Evolutionary conservation across 2,113 vertebrate species (phyloP), one percentile per base, ranked within the genome.

Genomic region (Galemys pyrenaicus): DNA sequence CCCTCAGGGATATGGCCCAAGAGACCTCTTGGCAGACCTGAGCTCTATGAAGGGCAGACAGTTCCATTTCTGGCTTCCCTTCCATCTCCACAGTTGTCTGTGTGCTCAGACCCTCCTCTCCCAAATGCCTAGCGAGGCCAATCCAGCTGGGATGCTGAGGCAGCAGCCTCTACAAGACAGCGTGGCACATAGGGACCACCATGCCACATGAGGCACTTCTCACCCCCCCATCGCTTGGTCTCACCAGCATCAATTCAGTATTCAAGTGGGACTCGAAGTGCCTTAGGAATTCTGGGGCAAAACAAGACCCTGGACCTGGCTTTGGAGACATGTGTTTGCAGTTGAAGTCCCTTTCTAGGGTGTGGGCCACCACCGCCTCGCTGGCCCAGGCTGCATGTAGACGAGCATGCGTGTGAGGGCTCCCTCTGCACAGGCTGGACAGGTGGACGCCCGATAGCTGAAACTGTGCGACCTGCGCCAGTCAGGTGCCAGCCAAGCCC

Each of bases 311-410:
- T 37, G 44, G 79, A 56, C 1, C 4, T 28, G 67, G 62, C 93
- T 85, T 32, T 46, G 65, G 80, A 93, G 58, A 88, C 89, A 92
- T 39, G 67, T 73, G 93, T 89, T 94, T 83, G 85, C 67, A 74
- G 56, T 89, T 80, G 89, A 26, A 71, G 87, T 92, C 64, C 51
- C 39, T 90, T 74, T 92, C 92, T 79, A 87, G 87, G 64, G 56
- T 81, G 11, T 4, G 62, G 51, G 83, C 37, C 86, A 51, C 44
- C 1, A 81, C 26, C 5, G 32, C 35, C 60, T 71, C 32, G 20
- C n/a, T 32, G 15, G 49, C 20, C 56, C 49, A 56, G 65, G 81
- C 58, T 93, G 51, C 35, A 39, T 67, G 37, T 49, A n/a, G 30
- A 10, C 26, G 12, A 16, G 24, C 28, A 51, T 0, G 1, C 1